A percentile compares a stretch with the other conserved stretches of the same genome.
Conservation (phyloP, 1,140 invertebrate genomes). For the Drosophila albomicans region DNA sequence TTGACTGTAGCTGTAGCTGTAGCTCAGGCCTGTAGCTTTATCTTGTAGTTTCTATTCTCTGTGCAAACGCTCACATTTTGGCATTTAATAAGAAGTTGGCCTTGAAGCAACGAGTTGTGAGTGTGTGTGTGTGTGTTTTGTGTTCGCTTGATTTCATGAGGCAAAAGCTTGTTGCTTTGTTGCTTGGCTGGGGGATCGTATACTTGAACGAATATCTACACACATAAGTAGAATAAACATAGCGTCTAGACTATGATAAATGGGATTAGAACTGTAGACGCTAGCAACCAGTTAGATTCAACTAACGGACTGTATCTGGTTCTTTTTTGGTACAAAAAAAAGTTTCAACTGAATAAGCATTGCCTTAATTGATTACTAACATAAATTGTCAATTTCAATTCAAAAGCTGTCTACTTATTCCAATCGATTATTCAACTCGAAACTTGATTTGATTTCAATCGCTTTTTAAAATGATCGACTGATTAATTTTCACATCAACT, state of each 20-base stretch:
- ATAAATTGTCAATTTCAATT: not conserved
- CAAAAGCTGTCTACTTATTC: not conserved
- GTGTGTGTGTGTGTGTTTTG: slow-evolving; percentile 23
- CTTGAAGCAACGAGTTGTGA: slow-evolving; percentile 67
- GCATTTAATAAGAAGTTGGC: slow-evolving; percentile 82
- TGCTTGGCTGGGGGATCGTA: slow-evolving; percentile 31
- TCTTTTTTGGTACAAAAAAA: not conserved
- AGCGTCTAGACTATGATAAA: slow-evolving; percentile 59
- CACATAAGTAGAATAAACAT: slow-evolving; percentile 15
- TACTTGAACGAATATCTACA: slow-evolving; percentile 2
- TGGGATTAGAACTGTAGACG: slow-evolving; percentile 40
- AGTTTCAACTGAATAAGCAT: slow-evolving; percentile 3
- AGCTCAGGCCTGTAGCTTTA: slow-evolving; percentile 29
- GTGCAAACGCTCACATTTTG: slow-evolving; percentile 65
- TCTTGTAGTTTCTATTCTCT: slow-evolving; percentile 51
- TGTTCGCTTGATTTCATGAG: slow-evolving; percentile 25
- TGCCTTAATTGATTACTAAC: slow-evolving; percentile 1
- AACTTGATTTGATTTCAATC: not conserved
- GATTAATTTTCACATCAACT: not conserved
- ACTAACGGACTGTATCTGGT: slow-evolving; percentile 1
- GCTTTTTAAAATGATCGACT: not conserved
- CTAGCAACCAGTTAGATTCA: slow-evolving; percentile 28
- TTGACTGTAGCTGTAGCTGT: not conserved
- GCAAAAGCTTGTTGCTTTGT: slow-evolving; percentile 8
- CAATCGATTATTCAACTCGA: not conserved